Conservation (phyloP, 2,113 vertebrate genomes). For the Sphyrna mokarran region DNA sequence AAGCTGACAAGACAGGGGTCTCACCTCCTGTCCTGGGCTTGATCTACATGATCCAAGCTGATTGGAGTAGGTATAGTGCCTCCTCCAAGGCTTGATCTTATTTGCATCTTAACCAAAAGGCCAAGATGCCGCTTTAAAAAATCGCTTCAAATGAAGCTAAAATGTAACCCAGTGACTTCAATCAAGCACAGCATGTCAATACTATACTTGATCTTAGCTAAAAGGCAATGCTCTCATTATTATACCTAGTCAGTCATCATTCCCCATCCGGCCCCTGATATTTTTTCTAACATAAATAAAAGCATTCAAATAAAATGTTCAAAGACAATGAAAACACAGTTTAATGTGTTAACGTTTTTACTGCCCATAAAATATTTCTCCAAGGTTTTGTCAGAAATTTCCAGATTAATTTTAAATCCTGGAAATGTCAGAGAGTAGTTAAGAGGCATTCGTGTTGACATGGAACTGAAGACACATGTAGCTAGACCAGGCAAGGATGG, state of each 20-base stretch:
- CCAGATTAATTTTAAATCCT: background rate
- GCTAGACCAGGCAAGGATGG: background rate
- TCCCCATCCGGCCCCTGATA: background rate
- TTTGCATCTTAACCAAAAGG: too few species aligned
- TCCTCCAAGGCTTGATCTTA: too few species aligned
- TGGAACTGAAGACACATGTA: background rate
- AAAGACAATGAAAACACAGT: background rate
- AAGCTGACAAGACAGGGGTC: too few species aligned
- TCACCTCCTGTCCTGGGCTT: too few species aligned
- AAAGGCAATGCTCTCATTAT: too few species aligned
- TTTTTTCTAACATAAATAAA: background rate
- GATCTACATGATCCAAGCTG: too few species aligned
- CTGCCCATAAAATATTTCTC: background rate
- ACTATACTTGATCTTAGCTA: too few species aligned
- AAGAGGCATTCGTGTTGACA: background rate
- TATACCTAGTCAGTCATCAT: background rate
- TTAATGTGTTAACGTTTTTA: background rate
- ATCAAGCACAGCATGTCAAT: too few species aligned
- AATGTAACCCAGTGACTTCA: too few species aligned
- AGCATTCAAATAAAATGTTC: background rate
- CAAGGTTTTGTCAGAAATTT: background rate
- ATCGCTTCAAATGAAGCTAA: too few species aligned
- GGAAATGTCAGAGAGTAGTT: background rate
- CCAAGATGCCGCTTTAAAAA: too few species aligned
- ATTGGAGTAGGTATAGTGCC: too few species aligned